These are phyloP conservation scores for Parnassius mnemosyne DNA, from an alignment of 2,888 invertebrate species.

Conservation along the genomic window DNA sequence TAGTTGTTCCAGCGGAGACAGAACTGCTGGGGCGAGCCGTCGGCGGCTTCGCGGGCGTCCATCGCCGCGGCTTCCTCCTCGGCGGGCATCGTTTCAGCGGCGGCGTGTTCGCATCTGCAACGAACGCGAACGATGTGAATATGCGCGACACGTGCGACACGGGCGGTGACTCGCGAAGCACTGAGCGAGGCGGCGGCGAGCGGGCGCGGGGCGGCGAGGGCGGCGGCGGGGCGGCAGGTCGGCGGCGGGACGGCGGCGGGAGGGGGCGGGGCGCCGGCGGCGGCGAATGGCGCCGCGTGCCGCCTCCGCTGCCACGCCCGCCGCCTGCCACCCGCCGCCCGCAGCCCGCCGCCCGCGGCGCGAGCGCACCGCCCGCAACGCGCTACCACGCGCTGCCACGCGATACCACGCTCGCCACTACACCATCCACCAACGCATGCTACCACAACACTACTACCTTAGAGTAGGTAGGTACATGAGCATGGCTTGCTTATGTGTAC, in stretches of 20 bases:
- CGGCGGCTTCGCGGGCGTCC: constrained; percentile 65
- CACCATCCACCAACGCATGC: no score
- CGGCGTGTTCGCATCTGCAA: constrained; percentile 69
- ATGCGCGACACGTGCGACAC: constrained; percentile 48
- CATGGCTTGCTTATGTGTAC: no score
- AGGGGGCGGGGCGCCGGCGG: constrained; percentile 47
- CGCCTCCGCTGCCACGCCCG: constrained; percentile 47
- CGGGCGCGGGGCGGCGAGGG: constrained; percentile 43
- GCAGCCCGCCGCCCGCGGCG: constrained; percentile 30
- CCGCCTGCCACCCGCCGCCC: constrained; percentile 37
- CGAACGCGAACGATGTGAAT: constrained; percentile 50
- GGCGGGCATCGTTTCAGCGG: constrained; percentile 68
- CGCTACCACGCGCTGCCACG: constrained; percentile 34
- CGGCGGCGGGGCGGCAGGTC: constrained; percentile 41
- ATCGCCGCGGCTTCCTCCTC: constrained; percentile 71
- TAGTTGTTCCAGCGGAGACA: constrained; percentile 97
- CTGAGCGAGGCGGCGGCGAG: constrained; percentile 59
- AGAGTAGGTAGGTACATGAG: no score
- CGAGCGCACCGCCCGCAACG: constrained; percentile 33
- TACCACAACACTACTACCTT: no score
- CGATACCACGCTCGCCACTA: background rate
- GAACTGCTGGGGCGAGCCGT: constrained; percentile 90
- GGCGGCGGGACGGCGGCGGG: constrained; percentile 46
- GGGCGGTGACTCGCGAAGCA: constrained; percentile 60
- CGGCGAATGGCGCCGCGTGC: constrained; percentile 47